Evolutionary conservation across 1,140 invertebrate species (phyloP), one percentile per base, ranked within the genome.

Genomic region (Megathymus violae): DNA sequence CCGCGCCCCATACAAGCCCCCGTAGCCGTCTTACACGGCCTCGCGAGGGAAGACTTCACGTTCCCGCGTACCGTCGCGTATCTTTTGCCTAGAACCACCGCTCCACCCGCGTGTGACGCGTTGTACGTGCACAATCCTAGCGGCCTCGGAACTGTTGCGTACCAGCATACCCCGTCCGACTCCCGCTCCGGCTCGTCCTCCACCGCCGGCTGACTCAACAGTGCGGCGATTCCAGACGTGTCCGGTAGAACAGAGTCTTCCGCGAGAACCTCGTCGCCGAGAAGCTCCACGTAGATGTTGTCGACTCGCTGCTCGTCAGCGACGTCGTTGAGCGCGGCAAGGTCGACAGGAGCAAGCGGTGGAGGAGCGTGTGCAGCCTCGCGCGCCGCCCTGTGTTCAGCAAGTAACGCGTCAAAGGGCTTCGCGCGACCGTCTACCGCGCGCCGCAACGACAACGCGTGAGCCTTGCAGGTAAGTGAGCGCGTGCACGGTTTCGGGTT

Each of bases 401-500:
- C 94, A 38, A 97, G 91, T 15, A 97, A 89, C 40, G 95, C 94
- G 86, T 97, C 96, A 88, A 97, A 97, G 16, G 94, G 92, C 85
- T 96, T 96, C 43, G 93, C 93, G 17, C 96, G 89, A 0, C 95
- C 96, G 40, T 91, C 74, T n/a, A 97, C 96, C 7, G 94, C 94
- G 59, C 96, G 85, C 38, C 96, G 88, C 48, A 96, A 73, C 16
- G 95, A 95, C 48, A 97, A 92, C 4, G 95, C 94, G 91, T 97
- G 96, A 10, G 96, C 95, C 91, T 97, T 97, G 83, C 96, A 97
- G 0, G 96, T 97, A 9, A 97, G 91, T 7, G 96, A 97, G 17
- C 96, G 90, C 15, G 96, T 96, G 81, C 96, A 97, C 0, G 94
- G 95, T 73, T 95, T 95, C 0, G 92, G 91, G 47, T 93, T 94